Conservation (phyloP, 2,797 vertebrate species). For the Onychomys leucogaster region DNA sequence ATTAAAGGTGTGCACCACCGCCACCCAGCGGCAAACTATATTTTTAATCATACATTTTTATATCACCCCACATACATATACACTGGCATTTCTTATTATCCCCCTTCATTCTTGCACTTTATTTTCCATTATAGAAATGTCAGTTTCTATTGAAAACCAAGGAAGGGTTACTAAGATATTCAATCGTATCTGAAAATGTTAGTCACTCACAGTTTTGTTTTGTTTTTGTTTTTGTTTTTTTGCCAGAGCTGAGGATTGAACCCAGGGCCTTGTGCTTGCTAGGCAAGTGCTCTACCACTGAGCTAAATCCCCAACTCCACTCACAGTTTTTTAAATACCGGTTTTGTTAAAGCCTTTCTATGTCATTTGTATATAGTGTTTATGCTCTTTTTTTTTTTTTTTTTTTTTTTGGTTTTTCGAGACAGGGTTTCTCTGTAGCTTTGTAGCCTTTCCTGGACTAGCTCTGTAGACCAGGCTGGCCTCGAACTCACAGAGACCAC, state of each 20-base stretch:
- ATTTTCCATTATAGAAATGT: neutral
- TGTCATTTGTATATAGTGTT: neutral
- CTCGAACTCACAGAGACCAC: too few relatives aligned
- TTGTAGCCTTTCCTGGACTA: too few relatives aligned
- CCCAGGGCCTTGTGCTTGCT: too few relatives aligned
- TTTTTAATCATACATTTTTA: neutral
- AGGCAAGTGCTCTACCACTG: too few relatives aligned
- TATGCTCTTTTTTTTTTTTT: neutral
- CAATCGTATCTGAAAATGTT: neutral
- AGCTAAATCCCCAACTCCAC: too few relatives aligned
- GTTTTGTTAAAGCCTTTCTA: neutral
- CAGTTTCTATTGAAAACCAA: neutral
- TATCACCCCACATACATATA: neutral
- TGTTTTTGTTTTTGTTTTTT: too few relatives aligned
- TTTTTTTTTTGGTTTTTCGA: too few relatives aligned
- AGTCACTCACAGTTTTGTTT: neutral
- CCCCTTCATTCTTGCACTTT: neutral
- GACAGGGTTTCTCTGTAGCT: too few relatives aligned
- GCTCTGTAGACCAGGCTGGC: too few relatives aligned
- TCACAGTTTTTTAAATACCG: neutral
- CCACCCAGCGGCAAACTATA: too few relatives aligned
- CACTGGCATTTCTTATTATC: neutral
- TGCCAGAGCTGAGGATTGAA: too few relatives aligned
- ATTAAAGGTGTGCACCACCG: too few relatives aligned
- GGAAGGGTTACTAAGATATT: neutral